phyloP scores from a whole-genome alignment of 1,140 invertebrate species.

The Drosophila santomea region DNA sequence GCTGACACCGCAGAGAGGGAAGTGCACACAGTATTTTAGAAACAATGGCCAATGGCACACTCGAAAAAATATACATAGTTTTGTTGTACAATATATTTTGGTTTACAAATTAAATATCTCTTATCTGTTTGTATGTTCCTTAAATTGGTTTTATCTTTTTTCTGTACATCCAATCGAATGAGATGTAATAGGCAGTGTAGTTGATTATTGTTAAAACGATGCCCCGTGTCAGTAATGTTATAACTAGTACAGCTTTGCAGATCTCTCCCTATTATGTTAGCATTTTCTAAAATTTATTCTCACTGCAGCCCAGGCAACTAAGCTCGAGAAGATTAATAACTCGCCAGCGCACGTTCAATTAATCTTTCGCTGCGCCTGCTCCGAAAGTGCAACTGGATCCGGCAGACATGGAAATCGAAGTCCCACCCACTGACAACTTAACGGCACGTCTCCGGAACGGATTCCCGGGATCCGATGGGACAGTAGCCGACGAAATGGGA shows the following conservation, averaged over 20 bases:
- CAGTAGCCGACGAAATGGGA: slow-evolving; percentile 52
- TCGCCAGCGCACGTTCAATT: slow-evolving; percentile 79
- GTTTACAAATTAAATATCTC: too few relatives aligned
- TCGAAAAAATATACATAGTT: not conserved
- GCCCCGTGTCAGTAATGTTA: not conserved
- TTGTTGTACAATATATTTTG: too few relatives aligned
- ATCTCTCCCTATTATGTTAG: not conserved
- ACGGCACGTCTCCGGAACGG: slow-evolving; percentile 65
- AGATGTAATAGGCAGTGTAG: too few relatives aligned
- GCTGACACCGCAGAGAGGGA: slow-evolving; percentile 61
- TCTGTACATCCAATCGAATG: not conserved
- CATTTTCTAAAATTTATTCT: slow-evolving; percentile 1
- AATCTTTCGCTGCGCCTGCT: slow-evolving; percentile 67
- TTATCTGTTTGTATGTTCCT: too few relatives aligned
- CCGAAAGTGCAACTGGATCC: slow-evolving; percentile 32
- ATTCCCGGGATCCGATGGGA: slow-evolving; percentile 23
- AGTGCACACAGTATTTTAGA: slow-evolving; percentile 78
- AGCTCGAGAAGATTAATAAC: slow-evolving; percentile 81
- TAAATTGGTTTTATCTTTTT: too few relatives aligned
- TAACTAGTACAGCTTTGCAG: not conserved
- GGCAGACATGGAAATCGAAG: slow-evolving; percentile 45
- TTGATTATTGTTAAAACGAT: too few relatives aligned
- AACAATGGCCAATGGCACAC: slow-evolving; percentile 56
- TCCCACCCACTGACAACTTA: slow-evolving; percentile 67
- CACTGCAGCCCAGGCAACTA: slow-evolving; percentile 31